A percentile compares a stretch with the other conserved stretches of the same genome.
These are phyloP conservation scores for Platygyra sinensis DNA, from an alignment of 64 coral and sea anemone genomes.

Conservation along the genomic window DNA sequence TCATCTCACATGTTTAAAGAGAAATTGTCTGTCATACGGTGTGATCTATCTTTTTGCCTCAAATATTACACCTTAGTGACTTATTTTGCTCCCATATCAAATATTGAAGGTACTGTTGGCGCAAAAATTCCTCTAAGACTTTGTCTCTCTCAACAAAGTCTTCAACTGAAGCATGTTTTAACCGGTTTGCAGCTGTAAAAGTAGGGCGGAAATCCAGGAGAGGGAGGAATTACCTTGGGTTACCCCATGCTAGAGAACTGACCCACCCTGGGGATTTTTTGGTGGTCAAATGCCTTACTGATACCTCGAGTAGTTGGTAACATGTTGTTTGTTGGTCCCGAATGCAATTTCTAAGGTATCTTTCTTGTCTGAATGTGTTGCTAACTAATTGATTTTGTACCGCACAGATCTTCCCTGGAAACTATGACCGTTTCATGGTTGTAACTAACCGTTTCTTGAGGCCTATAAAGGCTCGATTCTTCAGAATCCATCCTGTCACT, in stretches of 20 bases:
- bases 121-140: not conserved
- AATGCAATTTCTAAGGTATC: not conserved
- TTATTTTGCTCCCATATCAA: too few relatives aligned
- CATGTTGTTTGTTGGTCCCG: not conserved
- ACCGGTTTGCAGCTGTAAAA: not conserved
- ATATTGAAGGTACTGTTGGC: not conserved
- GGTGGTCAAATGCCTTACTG: not conserved
- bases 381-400: not conserved
- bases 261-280: not conserved
- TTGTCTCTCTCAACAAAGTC: not conserved
- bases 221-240: not conserved
- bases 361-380: not conserved
- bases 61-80: too few relatives aligned
- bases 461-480: conserved; percentile 56
- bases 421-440: conserved; percentile 62
- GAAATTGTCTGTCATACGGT: too few relatives aligned
- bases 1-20: too few relatives aligned
- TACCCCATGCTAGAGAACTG: too few relatives aligned
- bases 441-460: conserved; percentile 44
- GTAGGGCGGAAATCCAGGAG: not conserved
- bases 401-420: conserved; percentile 61
- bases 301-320: not conserved
- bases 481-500: conserved; percentile 67
- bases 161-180: not conserved
- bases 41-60: too few relatives aligned